Conservation (phyloP, 1,140 invertebrate genomes). For the Drosophila nigrodunni region DNA sequence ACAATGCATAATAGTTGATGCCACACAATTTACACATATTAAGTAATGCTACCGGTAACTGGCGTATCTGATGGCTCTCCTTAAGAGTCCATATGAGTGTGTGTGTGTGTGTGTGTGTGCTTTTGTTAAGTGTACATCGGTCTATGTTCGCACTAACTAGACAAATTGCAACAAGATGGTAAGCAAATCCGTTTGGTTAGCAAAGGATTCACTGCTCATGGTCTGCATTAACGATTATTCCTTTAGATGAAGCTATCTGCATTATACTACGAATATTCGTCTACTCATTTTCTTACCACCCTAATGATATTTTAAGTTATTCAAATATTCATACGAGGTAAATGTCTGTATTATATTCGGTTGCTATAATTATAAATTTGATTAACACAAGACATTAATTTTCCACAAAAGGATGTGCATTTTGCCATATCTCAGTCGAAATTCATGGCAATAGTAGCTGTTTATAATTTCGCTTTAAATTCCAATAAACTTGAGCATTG, state of each 20-base stretch:
- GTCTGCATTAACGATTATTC: slow-evolving; percentile 47
- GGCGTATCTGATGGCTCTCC: slow-evolving; percentile 34
- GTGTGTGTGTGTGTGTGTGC: slow-evolving; percentile 13
- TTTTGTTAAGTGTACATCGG: slow-evolving; percentile 41
- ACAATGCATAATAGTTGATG: slow-evolving; percentile 82
- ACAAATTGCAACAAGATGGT: slow-evolving; percentile 71
- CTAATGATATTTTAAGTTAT: background rate
- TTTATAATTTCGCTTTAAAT: too few species aligned
- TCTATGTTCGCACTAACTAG: slow-evolving; percentile 51
- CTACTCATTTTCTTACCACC: background rate
- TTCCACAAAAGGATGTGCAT: too few species aligned
- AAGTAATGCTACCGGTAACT: slow-evolving; percentile 79
- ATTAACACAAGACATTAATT: slow-evolving; percentile 1
- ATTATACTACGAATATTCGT: slow-evolving; percentile 1
- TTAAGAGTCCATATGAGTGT: background rate
- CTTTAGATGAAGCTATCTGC: slow-evolving; percentile 33
- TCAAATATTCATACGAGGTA: background rate
- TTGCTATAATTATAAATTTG: slow-evolving; percentile 12
- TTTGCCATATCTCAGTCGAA: too few species aligned
- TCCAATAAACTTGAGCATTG: too few species aligned
- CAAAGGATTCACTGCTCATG: slow-evolving; percentile 41
- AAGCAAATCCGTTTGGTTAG: slow-evolving; percentile 53
- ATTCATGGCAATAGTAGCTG: too few species aligned
- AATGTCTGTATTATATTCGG: slow-evolving; percentile 4
- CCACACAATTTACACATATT: slow-evolving; percentile 82